phyloP scores from a whole-genome alignment of 2,113 vertebrate genomes.

The Hippolais icterina region DNA sequence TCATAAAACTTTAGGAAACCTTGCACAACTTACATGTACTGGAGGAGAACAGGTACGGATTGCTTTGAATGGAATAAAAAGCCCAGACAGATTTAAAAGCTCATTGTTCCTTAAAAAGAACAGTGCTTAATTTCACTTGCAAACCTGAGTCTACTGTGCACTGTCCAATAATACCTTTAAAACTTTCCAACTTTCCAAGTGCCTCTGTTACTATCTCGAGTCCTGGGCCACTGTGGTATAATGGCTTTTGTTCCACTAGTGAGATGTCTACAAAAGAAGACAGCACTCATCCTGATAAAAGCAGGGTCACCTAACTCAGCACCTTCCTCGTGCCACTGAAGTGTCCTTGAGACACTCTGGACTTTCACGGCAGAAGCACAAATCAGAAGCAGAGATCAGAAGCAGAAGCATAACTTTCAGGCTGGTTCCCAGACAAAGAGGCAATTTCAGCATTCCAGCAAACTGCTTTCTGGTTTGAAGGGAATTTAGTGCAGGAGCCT shows the following conservation, averaged over 20 bases:
- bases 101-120: background rate
- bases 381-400: background rate
- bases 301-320: background rate
- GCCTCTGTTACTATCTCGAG: background rate
- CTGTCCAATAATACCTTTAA: background rate
- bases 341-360: background rate
- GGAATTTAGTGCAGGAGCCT: background rate
- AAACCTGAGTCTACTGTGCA: background rate
- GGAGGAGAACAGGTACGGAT: background rate
- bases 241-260: background rate
- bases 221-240: background rate
- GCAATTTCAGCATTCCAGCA: background rate
- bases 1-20: background rate
- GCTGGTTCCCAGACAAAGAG: background rate
- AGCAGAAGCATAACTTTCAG: background rate
- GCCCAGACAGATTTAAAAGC: background rate
- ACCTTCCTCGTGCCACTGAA: background rate
- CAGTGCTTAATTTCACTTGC: background rate
- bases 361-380: background rate
- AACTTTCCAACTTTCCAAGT: background rate
- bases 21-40: background rate
- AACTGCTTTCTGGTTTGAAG: background rate
- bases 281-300: background rate
- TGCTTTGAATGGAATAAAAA: background rate
- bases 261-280: background rate